Evolutionary conservation across 2,888 invertebrate genomes (phyloP).

Genomic region (Caenorhabditis sp.): DNA sequence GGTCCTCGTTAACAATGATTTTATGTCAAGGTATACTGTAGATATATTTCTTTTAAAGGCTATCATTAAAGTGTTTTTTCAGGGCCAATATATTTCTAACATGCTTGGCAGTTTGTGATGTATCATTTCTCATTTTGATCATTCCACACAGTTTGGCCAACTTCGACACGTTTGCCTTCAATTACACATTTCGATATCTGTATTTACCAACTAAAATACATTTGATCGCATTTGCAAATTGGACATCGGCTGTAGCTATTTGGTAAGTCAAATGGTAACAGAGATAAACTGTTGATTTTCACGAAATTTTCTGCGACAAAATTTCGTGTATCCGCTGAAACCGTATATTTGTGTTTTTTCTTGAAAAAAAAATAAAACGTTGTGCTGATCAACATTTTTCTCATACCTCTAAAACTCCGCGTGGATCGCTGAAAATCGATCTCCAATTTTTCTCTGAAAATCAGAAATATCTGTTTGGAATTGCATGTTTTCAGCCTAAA

Average conservation of each 20-base stretch:
- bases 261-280: conserved; percentile 57
- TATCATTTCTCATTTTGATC: conserved; percentile 64
- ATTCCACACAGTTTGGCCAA: conserved; percentile 67
- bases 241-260: conserved; percentile 66
- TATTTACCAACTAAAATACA: conserved; percentile 63
- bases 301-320: too few species aligned
- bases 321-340: too few species aligned
- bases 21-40: conserved; percentile 56
- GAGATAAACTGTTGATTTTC: too few species aligned
- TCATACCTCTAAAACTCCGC: too few species aligned
- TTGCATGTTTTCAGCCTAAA: too few species aligned
- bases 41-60: background rate
- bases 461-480: too few species aligned
- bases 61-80: conserved; percentile 11
- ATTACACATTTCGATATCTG: conserved; percentile 58
- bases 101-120: conserved; percentile 65
- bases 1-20: conserved; percentile 59
- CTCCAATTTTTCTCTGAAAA: too few species aligned
- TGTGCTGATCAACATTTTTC: too few species aligned
- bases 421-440: too few species aligned
- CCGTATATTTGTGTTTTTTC: too few species aligned
- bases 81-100: conserved; percentile 67
- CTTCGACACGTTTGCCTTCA: conserved; percentile 58
- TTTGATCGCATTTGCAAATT: conserved; percentile 64
- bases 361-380: too few species aligned